phyloP scores from a whole-genome alignment of 1,140 invertebrate species.

The Aphelenchoides avenae region DNA sequence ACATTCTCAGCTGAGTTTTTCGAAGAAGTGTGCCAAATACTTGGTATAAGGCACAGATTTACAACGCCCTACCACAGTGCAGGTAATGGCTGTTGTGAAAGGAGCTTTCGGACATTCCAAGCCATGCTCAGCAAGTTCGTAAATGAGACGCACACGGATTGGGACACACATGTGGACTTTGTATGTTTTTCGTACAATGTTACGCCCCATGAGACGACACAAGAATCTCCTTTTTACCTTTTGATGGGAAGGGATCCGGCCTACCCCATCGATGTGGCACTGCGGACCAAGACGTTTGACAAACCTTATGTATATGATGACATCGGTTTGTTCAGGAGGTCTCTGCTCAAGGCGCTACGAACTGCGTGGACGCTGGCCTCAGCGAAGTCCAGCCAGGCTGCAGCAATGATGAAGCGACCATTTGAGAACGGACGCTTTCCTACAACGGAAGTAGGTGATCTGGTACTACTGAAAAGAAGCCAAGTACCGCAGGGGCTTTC shows the following conservation, averaged over 20 bases:
- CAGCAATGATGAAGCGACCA: not conserved
- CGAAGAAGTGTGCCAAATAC: constrained; percentile 4
- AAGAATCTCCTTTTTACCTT: constrained; percentile 17
- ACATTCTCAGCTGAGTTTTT: constrained; percentile 17
- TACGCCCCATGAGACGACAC: constrained; percentile 1
- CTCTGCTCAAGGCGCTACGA: constrained; percentile 1
- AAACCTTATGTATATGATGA: not conserved
- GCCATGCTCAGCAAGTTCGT: constrained; percentile 7
- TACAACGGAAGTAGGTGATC: not conserved
- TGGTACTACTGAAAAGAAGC: constrained; percentile 7
- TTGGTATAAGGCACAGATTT: not conserved
- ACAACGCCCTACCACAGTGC: not conserved
- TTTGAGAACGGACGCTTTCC: not conserved
- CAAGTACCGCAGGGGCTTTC: not conserved
- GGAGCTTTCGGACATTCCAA: constrained; percentile 9
- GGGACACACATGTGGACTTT: not conserved
- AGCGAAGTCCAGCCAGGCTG: not conserved
- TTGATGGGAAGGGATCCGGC: constrained; percentile 11
- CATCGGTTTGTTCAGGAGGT: constrained; percentile 2
- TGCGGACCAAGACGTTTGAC: not conserved
- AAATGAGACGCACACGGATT: constrained; percentile 2
- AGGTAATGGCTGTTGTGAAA: constrained; percentile 10
- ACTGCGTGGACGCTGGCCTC: constrained; percentile 9
- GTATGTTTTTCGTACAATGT: constrained; percentile 17
- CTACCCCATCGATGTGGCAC: not conserved